Percentiles rank a stretch among this genome's conserved stretches.
Conservation (phyloP, 2,797 vertebrate species). For the Poeciliopsis gracilis region DNA sequence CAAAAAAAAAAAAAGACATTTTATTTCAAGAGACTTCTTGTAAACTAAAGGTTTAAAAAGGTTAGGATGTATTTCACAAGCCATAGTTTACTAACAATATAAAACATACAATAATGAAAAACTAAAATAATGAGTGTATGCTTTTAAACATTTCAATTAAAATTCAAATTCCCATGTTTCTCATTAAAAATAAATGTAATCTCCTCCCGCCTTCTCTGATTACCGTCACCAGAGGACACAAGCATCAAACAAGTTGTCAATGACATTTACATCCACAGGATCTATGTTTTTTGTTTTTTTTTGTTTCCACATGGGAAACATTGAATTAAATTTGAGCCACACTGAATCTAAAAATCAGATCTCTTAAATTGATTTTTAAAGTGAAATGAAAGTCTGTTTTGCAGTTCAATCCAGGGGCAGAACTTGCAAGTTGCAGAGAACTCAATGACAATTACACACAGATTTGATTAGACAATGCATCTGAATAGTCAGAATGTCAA, state of each 20-base stretch:
- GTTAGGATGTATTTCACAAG: neutral
- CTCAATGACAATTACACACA: slow-evolving; percentile 68
- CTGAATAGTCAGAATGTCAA: slow-evolving; percentile 66
- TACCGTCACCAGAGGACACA: neutral
- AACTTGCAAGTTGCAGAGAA: slow-evolving; percentile 49
- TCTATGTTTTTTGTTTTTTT: neutral
- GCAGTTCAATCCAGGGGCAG: slow-evolving; percentile 51
- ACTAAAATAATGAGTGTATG: neutral
- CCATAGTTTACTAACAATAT: neutral
- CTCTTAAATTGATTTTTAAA: slow-evolving; percentile 65
- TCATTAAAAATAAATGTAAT: no score
- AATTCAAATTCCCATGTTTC: neutral
- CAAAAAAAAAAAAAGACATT: no score
- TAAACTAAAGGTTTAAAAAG: neutral
- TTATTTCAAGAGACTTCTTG: no score
- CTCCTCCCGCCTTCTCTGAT: neutral
- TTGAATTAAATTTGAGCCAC: slow-evolving; percentile 45
- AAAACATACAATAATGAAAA: neutral
- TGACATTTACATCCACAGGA: neutral
- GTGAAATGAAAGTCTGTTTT: slow-evolving; percentile 68
- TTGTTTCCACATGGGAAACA: neutral
- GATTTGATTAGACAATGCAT: slow-evolving; percentile 67
- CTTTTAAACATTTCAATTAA: neutral
- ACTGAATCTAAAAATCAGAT: slow-evolving; percentile 54
- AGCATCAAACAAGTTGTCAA: neutral